These are phyloP conservation scores for Lasioglossum baleicum DNA, from an alignment of 1,140 invertebrate genomes.

Conservation along the genomic window DNA sequence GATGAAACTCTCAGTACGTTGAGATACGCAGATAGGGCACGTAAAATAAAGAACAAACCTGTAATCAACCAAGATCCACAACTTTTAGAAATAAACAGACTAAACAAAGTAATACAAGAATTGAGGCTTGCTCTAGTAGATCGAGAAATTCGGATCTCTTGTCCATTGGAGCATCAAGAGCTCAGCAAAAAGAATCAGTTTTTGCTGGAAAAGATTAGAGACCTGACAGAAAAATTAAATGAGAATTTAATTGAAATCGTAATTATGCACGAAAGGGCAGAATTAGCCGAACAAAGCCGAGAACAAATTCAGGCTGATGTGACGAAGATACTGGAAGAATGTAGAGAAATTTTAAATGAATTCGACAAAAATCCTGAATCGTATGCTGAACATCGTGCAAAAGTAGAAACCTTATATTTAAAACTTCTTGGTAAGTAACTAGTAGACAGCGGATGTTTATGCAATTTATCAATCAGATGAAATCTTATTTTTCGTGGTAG, in stretches of 20 bases:
- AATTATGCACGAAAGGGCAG: constrained; percentile 82
- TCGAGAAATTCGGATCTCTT: constrained; percentile 67
- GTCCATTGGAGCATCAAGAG: constrained; percentile 79
- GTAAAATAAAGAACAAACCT: constrained; percentile 95
- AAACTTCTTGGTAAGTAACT: constrained; percentile 83
- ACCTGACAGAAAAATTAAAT: constrained; percentile 81
- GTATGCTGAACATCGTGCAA: constrained; percentile 66
- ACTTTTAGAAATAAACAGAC: constrained; percentile 84
- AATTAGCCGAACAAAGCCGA: constrained; percentile 83
- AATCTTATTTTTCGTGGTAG: no score
- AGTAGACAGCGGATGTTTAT: no score
- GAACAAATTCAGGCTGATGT: constrained; percentile 85
- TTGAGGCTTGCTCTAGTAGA: constrained; percentile 83
- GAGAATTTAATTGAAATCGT: constrained; percentile 82
- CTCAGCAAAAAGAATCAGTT: constrained; percentile 79
- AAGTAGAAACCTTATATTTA: constrained; percentile 81
- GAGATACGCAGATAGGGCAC: constrained; percentile 93
- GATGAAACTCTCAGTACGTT: constrained; percentile 95
- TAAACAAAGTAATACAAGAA: constrained; percentile 85
- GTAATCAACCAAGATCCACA: constrained; percentile 93
- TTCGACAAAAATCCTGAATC: constrained; percentile 64
- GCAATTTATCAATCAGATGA: no score
- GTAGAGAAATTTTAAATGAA: constrained; percentile 81
- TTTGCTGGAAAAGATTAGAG: constrained; percentile 81
- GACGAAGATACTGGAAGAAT: constrained; percentile 83